These are phyloP conservation scores for Gymnothorax javanicus DNA, from an alignment of 2,797 vertebrate genomes.

Conservation along the genomic window DNA sequence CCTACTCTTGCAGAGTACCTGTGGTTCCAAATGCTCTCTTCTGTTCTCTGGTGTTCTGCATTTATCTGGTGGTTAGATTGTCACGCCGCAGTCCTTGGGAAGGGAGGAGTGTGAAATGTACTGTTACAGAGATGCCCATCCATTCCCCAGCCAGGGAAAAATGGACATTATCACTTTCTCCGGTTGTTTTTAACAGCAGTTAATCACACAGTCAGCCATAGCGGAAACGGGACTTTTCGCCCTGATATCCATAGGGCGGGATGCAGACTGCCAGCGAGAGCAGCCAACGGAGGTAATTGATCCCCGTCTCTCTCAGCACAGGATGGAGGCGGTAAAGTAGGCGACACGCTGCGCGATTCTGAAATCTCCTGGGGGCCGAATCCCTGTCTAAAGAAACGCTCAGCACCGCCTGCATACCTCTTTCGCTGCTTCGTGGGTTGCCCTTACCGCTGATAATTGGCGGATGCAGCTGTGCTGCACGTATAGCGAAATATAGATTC, in stretches of 20 bases:
- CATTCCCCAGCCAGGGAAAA: neutral
- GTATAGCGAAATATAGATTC: slow-evolving; percentile 82
- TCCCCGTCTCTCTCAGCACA: slow-evolving; percentile 72
- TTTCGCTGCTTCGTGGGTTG: slow-evolving; percentile 76
- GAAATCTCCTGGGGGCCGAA: slow-evolving; percentile 72
- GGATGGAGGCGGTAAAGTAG: slow-evolving; percentile 48
- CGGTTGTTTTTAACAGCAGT: neutral
- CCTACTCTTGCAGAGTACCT: no score
- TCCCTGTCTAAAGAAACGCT: slow-evolving; percentile 62
- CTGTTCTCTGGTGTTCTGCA: no score
- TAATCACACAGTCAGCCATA: neutral
- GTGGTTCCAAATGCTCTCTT: no score
- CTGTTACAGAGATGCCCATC: neutral
- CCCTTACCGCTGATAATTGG: slow-evolving; percentile 82
- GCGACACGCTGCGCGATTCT: slow-evolving; percentile 22
- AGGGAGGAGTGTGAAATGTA: neutral
- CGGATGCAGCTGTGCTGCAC: slow-evolving; percentile 77
- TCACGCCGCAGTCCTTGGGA: neutral
- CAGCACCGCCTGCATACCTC: slow-evolving; percentile 73
- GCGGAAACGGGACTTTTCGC: neutral
- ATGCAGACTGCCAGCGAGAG: slow-evolving; percentile 69
- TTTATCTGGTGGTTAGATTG: no score
- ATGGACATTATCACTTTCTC: neutral
- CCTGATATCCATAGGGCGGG: slow-evolving; percentile 39
- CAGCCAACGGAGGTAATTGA: slow-evolving; percentile 76